Conservation (phyloP, 23 tunicate species). For the Corella eumyota region DNA sequence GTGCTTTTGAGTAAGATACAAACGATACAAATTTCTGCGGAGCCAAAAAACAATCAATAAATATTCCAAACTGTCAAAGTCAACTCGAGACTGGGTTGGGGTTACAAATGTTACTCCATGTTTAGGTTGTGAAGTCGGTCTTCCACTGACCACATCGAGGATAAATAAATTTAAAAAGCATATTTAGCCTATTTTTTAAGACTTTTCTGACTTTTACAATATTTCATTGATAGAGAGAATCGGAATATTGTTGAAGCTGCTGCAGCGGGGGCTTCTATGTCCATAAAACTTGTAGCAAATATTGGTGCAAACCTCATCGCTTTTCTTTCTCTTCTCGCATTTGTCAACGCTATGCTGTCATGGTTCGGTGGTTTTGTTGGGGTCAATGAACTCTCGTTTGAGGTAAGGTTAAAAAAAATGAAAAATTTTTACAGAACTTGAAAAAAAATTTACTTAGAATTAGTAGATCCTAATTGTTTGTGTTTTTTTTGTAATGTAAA, state of each 20-base stretch:
- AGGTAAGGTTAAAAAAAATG: slow-evolving; percentile 7
- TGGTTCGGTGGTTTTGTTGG: slow-evolving; percentile 87
- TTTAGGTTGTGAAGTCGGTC: too few relatives aligned
- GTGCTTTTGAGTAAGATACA: too few relatives aligned
- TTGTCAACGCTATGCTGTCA: slow-evolving; percentile 31
- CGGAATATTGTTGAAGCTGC: slow-evolving; percentile 83
- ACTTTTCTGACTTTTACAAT: not conserved
- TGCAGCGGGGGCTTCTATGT: slow-evolving; percentile 66
- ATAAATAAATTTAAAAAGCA: too few relatives aligned
- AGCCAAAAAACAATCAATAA: too few relatives aligned
- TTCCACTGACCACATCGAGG: too few relatives aligned
- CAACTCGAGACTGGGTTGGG: too few relatives aligned
- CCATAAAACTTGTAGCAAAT: slow-evolving; percentile 71
- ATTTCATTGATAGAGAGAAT: slow-evolving; percentile 13
- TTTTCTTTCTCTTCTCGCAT: slow-evolving; percentile 56
- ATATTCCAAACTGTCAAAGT: too few relatives aligned
- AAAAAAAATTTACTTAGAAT: not conserved
- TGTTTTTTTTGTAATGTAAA: not conserved
- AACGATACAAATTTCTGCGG: too few relatives aligned
- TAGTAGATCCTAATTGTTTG: not conserved
- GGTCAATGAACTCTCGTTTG: slow-evolving; percentile 20
- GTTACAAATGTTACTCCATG: too few relatives aligned
- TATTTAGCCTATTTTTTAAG: too few relatives aligned
- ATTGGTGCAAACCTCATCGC: slow-evolving; percentile 79
- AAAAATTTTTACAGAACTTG: not conserved